Evolutionary conservation across 2,888 invertebrate species (phyloP), one percentile per base, ranked within the genome.

Genomic region (Drosophila neotestacea): DNA sequence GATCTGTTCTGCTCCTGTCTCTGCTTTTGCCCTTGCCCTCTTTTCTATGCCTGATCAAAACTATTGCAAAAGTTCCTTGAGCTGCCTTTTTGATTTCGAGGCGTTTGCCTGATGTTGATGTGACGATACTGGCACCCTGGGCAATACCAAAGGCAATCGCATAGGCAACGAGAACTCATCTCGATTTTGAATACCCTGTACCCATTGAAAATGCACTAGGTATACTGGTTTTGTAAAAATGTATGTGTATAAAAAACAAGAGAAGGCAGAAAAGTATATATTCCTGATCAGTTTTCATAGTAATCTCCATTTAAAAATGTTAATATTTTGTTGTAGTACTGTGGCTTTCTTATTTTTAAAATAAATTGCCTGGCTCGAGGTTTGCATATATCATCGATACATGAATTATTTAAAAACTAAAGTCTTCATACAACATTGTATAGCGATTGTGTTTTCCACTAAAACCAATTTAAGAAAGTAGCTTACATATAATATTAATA

Each of bases 61-160:
- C 74, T 75, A 77, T 78, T 75, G 67, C 75, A 52, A 42, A 59
- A 76, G 73, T 78, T 75, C 52, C 60, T 65, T 68, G 74, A 59
- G 73, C 76, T 90, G 91, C 90, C 91, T 91, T 91, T 91, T 91
- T 91, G 91, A 91, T 91, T 91, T 90, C 79, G 78, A 91, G 91
- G 91, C 91, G 90, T 90, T 90, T 87, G 84, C 81, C 83, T 90
- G 89, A 89, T 86, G 84, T 79, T 81, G 88, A 90, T 90, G 89
- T 81, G 90, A 90, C 87, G 90, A 91, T 91, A 90, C 86, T 80
- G 82, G 85, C 91, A 90, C 89, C 90, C 91, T 62, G 50, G 30
- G 47, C 65, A 58, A 54, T 32, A 22, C 9, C 46, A 46, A 61
- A 62, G 70, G 65, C 62, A 55, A 42, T 42, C 22, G 10, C 46